Percentiles rank a stretch among this genome's conserved stretches.
Conservation (phyloP, 2,888 invertebrate species). For the Watsonalla cultraria region DNA sequence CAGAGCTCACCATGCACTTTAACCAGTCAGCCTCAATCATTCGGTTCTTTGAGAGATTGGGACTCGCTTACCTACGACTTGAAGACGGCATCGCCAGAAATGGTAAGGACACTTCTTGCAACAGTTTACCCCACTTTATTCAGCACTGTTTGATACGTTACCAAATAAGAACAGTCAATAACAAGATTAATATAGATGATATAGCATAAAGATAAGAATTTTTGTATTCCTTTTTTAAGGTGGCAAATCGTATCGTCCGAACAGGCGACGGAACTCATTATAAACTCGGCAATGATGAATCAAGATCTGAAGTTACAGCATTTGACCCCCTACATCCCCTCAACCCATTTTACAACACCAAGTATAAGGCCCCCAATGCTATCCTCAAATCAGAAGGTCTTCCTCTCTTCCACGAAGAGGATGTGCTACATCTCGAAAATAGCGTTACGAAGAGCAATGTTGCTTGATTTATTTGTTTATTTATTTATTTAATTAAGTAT, state of each 20-base stretch:
- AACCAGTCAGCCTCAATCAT: constrained; percentile 82
- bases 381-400: constrained; percentile 47
- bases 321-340: constrained; percentile 56
- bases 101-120: constrained; percentile 32
- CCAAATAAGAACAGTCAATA: too few relatives aligned
- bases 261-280: constrained; percentile 84
- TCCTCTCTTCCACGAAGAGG: constrained; percentile 57
- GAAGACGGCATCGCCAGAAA: constrained; percentile 63
- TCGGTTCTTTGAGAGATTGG: constrained; percentile 77
- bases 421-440: constrained; percentile 28
- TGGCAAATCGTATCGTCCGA: constrained; percentile 76
- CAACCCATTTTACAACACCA: constrained; percentile 57
- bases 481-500: too few relatives aligned
- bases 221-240: constrained; percentile 33
- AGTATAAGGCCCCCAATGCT: constrained; percentile 40
- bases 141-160: too few relatives aligned
- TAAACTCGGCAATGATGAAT: constrained; percentile 61
- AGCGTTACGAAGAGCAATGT: neutral
- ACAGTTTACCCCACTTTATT: neutral
- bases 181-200: too few relatives aligned
- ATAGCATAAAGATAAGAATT: too few relatives aligned
- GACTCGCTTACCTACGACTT: constrained; percentile 82
- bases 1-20: constrained; percentile 84
- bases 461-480: too few relatives aligned
- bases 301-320: constrained; percentile 44